A percentile compares a stretch with the other conserved stretches of the same genome.
Evolutionary conservation across 2,113 vertebrate species (phyloP).

Genomic region (Antigone vipio): DNA sequence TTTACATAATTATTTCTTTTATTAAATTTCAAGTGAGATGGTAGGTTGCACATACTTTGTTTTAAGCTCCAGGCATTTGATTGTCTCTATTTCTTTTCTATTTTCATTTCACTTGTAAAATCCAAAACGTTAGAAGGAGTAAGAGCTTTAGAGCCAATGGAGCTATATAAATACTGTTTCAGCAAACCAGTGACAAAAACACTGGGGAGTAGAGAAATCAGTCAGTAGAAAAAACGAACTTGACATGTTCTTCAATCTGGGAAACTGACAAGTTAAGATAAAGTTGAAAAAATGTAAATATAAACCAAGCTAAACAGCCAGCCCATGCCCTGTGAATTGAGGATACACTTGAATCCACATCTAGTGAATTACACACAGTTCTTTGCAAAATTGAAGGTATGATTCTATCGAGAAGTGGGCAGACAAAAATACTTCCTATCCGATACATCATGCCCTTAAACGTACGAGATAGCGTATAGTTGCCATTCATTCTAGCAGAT

Average conservation of each 20-base stretch:
- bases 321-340: conserved; percentile 66
- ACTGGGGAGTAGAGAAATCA: conserved; percentile 68
- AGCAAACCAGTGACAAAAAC: conserved; percentile 73
- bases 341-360: conserved; percentile 68
- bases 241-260: conserved; percentile 68
- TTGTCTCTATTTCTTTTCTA: conserved; percentile 93
- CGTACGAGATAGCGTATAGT: conserved; percentile 15
- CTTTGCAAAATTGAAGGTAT: conserved; percentile 51
- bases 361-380: conserved; percentile 63
- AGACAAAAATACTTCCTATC: conserved; percentile 64
- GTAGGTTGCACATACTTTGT: conserved; percentile 92
- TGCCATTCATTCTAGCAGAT: conserved; percentile 50
- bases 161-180: conserved; percentile 80
- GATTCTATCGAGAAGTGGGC: conserved; percentile 57
- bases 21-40: conserved; percentile 99
- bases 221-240: conserved; percentile 74
- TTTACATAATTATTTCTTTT: conserved; percentile 99
- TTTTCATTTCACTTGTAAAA: conserved; percentile 75
- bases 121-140: conserved; percentile 74
- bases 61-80: conserved; percentile 99
- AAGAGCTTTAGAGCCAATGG: conserved; percentile 76
- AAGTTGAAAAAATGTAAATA: conserved; percentile 72
- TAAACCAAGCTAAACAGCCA: conserved; percentile 72
- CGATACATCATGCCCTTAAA: conserved; percentile 63
- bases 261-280: conserved; percentile 69